These are phyloP conservation scores for Callipepla squamata DNA, from an alignment of 2,113 vertebrate genomes.

Conservation along the genomic window DNA sequence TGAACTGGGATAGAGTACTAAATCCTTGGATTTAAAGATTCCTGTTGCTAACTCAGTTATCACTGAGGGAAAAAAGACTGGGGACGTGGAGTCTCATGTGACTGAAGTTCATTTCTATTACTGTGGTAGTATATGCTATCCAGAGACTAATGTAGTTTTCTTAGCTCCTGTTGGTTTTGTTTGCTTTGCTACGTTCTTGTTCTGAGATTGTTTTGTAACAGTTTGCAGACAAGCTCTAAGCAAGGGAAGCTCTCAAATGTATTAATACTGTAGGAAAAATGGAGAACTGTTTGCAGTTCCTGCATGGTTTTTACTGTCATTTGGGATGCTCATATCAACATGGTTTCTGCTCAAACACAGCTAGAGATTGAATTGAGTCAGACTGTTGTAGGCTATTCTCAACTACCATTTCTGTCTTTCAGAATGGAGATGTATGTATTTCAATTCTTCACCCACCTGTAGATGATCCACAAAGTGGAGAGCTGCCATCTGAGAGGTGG, in stretches of 20 bases:
- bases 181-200: neutral
- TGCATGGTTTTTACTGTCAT: neutral
- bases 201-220: neutral
- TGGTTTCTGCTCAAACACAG: neutral
- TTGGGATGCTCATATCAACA: neutral
- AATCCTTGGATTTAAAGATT: neutral
- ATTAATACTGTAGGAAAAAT: neutral
- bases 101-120: neutral
- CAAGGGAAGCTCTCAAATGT: neutral
- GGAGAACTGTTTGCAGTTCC: neutral
- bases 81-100: neutral
- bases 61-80: neutral
- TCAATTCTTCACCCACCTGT: conserved; percentile 98
- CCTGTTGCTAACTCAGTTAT: neutral
- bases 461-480: conserved; percentile 98
- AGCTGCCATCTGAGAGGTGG: conserved; percentile 97
- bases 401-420: conserved; percentile 59
- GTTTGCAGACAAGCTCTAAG: neutral
- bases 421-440: conserved; percentile 99
- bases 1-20: neutral
- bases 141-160: neutral
- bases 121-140: neutral
- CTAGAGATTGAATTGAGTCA: neutral
- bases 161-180: neutral
- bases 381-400: neutral